Conservation (phyloP, 2,888 invertebrate genomes). For the Latrodectus hesperus region DNA sequence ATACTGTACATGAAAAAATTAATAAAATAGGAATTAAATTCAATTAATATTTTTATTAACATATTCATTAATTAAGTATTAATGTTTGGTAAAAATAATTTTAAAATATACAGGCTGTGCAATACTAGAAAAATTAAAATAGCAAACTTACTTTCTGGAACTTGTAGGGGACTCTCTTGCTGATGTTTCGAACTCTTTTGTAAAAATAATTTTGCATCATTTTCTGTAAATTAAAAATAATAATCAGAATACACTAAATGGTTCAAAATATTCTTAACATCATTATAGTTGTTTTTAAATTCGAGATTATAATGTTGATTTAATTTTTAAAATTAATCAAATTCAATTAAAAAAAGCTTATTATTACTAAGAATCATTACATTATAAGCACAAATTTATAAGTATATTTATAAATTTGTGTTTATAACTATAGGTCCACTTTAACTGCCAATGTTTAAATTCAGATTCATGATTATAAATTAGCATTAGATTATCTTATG, state of each 20-base stretch:
- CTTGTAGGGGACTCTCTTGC: conserved; percentile 45
- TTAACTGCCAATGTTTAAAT: too few species aligned
- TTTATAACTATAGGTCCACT: too few species aligned
- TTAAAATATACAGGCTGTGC: not conserved
- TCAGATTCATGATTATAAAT: too few species aligned
- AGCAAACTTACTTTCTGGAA: conserved; percentile 42
- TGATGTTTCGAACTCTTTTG: not conserved
- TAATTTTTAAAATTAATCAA: not conserved
- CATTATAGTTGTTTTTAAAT: too few species aligned
- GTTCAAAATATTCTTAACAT: too few species aligned
- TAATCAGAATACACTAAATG: not conserved
- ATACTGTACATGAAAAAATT: not conserved
- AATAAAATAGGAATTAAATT: not conserved
- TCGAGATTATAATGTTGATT: too few species aligned
- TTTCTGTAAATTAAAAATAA: conserved; percentile 31
- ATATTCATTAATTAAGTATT: not conserved
- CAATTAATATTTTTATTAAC: not conserved
- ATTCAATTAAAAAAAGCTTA: not conserved
- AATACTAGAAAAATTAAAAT: too few species aligned
- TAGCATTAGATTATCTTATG: too few species aligned
- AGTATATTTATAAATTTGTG: too few species aligned
- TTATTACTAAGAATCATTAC: not conserved
- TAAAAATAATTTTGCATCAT: conserved; percentile 32
- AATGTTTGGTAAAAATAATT: not conserved
- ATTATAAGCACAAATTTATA: too few species aligned